Evolutionary conservation across 2,797 vertebrate species (phyloP).

Genomic region (Cyprinodon diabolis): DNA sequence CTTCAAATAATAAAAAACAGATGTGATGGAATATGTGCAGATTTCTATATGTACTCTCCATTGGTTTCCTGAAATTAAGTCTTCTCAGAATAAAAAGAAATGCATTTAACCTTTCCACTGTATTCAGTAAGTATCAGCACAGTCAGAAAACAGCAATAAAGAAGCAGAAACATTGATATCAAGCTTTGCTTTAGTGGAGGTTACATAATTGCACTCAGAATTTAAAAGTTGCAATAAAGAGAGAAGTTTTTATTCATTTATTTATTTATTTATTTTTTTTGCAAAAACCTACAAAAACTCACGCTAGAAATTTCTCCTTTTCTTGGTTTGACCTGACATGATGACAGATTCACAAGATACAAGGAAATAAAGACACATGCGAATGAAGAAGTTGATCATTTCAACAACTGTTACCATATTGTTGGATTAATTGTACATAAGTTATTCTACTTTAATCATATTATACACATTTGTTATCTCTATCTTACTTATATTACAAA

Average conservation of each 20-base stretch:
- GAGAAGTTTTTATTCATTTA: too few relatives aligned
- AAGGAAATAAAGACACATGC: too few relatives aligned
- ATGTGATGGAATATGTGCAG: not conserved
- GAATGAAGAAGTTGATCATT: too few relatives aligned
- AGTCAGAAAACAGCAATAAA: not conserved
- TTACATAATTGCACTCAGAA: not conserved
- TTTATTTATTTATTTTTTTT: not conserved
- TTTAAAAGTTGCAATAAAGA: not conserved
- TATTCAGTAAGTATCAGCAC: constrained; percentile 16
- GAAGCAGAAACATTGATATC: not conserved
- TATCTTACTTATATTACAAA: too few relatives aligned
- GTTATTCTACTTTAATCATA: too few relatives aligned
- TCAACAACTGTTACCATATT: too few relatives aligned
- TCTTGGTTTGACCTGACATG: not conserved
- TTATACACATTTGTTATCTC: too few relatives aligned
- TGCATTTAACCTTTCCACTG: not conserved
- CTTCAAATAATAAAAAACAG: not conserved
- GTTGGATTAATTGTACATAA: too few relatives aligned
- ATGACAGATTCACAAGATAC: not conserved
- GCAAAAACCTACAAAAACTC: not conserved
- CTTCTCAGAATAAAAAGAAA: not conserved
- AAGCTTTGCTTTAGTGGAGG: not conserved
- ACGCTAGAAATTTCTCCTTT: not conserved
- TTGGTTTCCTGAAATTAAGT: not conserved
- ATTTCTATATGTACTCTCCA: constrained; percentile 5